Conservation (phyloP, 1,140 invertebrate genomes). For the Zaprionus davidi region DNA sequence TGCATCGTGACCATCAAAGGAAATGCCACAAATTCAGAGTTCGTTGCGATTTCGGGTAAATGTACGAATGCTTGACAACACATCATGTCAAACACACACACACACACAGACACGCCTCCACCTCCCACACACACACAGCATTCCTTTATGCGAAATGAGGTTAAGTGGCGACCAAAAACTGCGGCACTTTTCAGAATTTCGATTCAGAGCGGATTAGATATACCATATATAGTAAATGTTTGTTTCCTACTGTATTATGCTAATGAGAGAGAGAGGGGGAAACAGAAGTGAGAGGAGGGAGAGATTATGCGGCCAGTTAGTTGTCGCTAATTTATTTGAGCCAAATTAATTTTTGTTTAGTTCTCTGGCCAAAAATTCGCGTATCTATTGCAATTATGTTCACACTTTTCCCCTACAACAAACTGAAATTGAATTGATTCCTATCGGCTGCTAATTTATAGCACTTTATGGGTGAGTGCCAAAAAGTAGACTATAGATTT, state of each 20-base stretch:
- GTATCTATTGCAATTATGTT: background rate
- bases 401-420: background rate
- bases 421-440: background rate
- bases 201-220: background rate
- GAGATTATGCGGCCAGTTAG: background rate
- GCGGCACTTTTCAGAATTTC: background rate
- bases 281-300: background rate
- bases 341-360: background rate
- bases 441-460: background rate
- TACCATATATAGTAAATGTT: background rate
- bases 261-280: background rate
- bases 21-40: background rate
- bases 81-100: background rate
- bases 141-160: background rate
- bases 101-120: background rate
- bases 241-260: background rate
- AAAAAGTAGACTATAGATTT: conserved; percentile 1
- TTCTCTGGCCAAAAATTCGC: background rate
- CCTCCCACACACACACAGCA: background rate
- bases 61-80: background rate
- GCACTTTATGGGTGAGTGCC: background rate
- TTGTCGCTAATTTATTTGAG: background rate
- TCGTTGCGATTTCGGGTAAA: conserved; percentile 1
- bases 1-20: background rate
- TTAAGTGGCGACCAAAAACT: conserved; percentile 1